Evolutionary conservation across 2,797 vertebrate genomes (phyloP).

Genomic region (Oophaga sylvatica): DNA sequence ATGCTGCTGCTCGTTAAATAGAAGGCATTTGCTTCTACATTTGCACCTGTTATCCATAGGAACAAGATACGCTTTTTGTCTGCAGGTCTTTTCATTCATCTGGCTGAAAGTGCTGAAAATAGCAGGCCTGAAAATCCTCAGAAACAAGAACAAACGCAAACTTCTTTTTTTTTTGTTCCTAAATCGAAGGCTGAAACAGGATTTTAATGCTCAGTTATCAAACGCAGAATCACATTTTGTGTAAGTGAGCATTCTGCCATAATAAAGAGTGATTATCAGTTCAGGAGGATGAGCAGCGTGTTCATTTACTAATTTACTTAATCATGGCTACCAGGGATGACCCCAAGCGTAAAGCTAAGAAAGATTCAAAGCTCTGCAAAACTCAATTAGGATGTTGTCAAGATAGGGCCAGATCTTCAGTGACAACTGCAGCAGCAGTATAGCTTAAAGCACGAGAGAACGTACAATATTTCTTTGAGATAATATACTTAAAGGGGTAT

Average conservation of each 20-base stretch:
- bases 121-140: slow-evolving; percentile 9
- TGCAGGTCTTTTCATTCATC: slow-evolving; percentile 50
- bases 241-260: not conserved
- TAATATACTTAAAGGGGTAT: not conserved
- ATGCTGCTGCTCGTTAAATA: slow-evolving; percentile 50
- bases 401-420: slow-evolving; percentile 25
- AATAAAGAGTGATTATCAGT: slow-evolving; percentile 21
- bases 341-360: not conserved
- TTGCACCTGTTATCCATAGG: slow-evolving; percentile 58
- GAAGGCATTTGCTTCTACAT: slow-evolving; percentile 54
- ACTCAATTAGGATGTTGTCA: slow-evolving; percentile 32
- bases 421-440: slow-evolving; percentile 16
- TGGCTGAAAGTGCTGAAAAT: slow-evolving; percentile 46
- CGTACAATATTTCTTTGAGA: not conserved
- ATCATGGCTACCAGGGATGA: slow-evolving; percentile 12
- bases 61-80: slow-evolving; percentile 48
- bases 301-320: slow-evolving; percentile 35
- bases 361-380: not conserved
- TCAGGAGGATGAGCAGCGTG: not conserved
- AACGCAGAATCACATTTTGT: slow-evolving; percentile 6
- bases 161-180: not conserved
- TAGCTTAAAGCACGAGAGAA: not conserved
- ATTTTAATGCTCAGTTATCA: not conserved
- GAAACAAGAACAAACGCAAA: slow-evolving; percentile 5
- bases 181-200: not conserved